Base-by-base conservation (phyloP, 1,140 invertebrate genomes). In the Drosophila ercepeae region DNA sequence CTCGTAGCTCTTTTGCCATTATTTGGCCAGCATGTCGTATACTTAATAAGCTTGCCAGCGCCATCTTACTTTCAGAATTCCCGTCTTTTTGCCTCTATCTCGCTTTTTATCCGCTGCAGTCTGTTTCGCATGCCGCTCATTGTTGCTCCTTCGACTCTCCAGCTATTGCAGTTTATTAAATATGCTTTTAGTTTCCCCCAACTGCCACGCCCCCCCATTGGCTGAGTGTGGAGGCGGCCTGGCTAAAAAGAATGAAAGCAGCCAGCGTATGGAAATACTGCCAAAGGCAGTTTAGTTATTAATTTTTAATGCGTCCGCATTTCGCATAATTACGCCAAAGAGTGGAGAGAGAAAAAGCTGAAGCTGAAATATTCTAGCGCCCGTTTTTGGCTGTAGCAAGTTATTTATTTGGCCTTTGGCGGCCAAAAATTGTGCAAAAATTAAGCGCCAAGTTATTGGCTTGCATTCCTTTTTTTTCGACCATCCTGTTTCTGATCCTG, bases 211-310 rank as follows among this genome's bases (percentile, higher is more conserved):
- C 63, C 63, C 63, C 63, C n/a, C 21, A 9, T 65, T 51, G 34
- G 59, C 63, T 14, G 19, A 51, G 45, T 32, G 34, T 14, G 58
- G 36, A 32, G 59, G 34, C 61, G 52, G 9, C 14, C 36, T 7
- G 39, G 4, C 14, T 16, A 50, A 25, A 53, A 52, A 50, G 53
- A 32, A 32, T 32, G 29, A 32, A 32, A 32, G 9, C 29, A 32
- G 59, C 58, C 16, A 63, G 42, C 59, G 59, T 67, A 67, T 67
- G 59, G 63, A 67, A 67, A 67, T 67, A 65, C 55, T 60, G 69
- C 69, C 67, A 71, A 72, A 72, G 69, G 69, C 69, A 72, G 69
- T 72, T 72, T 72, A 72, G 67, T 72, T 72, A 72, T 72, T 72
- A 72, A 72, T 72, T 72, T 72, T 72, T 72, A 71, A 72, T 72